Percentiles rank a stretch among this genome's conserved stretches.
Conservation (phyloP, 2,797 vertebrate species). For the Gastrophryne carolinensis region DNA sequence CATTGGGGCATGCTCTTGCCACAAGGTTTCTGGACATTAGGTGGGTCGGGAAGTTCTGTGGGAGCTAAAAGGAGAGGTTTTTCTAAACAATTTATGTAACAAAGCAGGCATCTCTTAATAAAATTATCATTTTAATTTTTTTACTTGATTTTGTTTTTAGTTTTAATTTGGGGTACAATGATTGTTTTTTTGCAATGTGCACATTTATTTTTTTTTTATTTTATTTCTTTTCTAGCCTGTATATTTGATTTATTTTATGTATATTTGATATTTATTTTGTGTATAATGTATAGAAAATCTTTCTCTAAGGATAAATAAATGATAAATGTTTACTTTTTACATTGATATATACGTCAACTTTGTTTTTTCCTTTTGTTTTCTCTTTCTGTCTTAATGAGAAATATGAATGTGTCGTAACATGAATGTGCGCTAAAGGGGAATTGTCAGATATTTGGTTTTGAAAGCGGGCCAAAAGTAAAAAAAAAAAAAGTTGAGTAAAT, state of each 20-base stretch:
- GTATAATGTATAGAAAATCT: constrained; percentile 10
- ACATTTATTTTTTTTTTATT: neutral
- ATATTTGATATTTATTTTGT: constrained; percentile 38
- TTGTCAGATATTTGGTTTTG: no score
- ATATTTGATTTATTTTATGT: constrained; percentile 10
- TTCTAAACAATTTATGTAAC: no score
- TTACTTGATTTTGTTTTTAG: neutral
- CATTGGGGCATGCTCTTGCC: no score
- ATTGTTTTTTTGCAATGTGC: neutral
- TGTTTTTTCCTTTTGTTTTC: neutral
- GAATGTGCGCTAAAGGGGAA: no score
- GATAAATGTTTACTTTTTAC: neutral
- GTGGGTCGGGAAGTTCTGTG: no score
- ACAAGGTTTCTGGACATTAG: no score
- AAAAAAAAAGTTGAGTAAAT: no score
- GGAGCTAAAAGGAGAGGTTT: no score
- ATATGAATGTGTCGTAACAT: no score
- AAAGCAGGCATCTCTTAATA: neutral
- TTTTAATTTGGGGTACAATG: neutral
- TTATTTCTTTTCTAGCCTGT: no score
- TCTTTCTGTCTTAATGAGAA: no score
- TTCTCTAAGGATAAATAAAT: neutral
- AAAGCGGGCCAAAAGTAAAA: no score
- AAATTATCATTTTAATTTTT: neutral
- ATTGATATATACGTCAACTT: neutral